phyloP scores from a whole-genome alignment of 2,888 invertebrate genomes.

The Cryptus armator region DNA sequence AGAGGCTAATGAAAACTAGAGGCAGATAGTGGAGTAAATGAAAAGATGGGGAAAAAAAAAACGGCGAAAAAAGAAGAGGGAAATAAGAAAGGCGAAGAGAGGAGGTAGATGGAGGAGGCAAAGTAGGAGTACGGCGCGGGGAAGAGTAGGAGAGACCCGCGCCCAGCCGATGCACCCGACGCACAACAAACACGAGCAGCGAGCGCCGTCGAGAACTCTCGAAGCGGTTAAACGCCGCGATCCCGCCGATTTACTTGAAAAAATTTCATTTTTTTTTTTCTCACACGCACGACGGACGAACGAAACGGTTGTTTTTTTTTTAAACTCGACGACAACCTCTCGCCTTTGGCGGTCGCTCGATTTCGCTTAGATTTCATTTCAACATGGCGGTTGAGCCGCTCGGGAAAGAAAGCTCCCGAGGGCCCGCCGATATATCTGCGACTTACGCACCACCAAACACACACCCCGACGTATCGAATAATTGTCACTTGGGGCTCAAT shows the following conservation, averaged over 20 bases:
- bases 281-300: neutral
- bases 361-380: conserved; percentile 83
- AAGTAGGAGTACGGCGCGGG: conserved; percentile 60
- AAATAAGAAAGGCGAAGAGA: conserved; percentile 37
- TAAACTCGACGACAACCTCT: conserved; percentile 68
- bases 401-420: conserved; percentile 85
- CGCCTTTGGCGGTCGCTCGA: conserved; percentile 77
- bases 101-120: conserved; percentile 66
- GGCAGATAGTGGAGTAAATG: conserved; percentile 14
- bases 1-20: conserved; percentile 8
- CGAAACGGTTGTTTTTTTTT: conserved; percentile 15
- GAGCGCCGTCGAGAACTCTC: conserved; percentile 41
- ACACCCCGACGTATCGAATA: conserved; percentile 35
- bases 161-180: conserved; percentile 78
- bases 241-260: conserved; percentile 61
- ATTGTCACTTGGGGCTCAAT: neutral
- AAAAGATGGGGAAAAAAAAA: conserved; percentile 18
- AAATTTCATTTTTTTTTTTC: neutral
- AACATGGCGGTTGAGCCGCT: conserved; percentile 86
- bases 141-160: conserved; percentile 73
- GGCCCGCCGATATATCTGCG: conserved; percentile 74
- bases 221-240: conserved; percentile 63
- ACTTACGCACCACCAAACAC: conserved; percentile 72
- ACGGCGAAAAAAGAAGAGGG: conserved; percentile 27
- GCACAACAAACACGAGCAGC: conserved; percentile 79